Percentiles rank a stretch among this genome's conserved stretches.
These are phyloP conservation scores for Psittacula echo DNA, from an alignment of 2,797 vertebrate species.

Conservation along the genomic window DNA sequence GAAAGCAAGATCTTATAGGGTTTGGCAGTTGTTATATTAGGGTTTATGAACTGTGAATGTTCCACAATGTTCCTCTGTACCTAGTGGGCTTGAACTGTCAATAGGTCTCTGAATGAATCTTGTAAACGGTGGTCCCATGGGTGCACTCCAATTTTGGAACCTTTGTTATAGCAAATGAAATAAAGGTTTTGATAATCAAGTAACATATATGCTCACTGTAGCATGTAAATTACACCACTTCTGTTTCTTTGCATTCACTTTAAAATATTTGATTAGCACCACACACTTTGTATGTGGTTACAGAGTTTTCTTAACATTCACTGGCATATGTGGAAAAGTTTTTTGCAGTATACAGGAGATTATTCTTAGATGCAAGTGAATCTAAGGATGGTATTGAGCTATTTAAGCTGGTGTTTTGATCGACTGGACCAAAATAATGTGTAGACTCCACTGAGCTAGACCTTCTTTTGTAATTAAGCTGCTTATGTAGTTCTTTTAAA, in stretches of 20 bases:
- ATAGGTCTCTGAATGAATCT: background rate
- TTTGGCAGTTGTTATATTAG: slow-evolving; percentile 22
- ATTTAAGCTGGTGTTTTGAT: background rate
- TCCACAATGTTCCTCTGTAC: slow-evolving; percentile 31
- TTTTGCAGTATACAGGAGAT: background rate
- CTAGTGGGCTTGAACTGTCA: background rate
- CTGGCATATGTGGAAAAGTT: background rate
- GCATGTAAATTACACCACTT: background rate
- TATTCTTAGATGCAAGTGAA: background rate
- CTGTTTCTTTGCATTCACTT: background rate
- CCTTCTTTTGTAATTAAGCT: background rate
- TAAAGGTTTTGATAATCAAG: slow-evolving; percentile 30
- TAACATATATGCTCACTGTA: background rate
- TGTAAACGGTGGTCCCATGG: background rate
- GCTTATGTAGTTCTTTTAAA: background rate
- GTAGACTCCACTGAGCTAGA: background rate
- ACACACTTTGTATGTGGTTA: background rate
- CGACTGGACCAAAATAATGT: background rate
- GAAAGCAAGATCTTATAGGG: background rate
- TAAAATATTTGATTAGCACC: background rate
- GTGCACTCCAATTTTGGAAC: background rate
- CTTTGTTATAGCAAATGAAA: slow-evolving; percentile 29
- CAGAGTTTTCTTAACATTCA: background rate
- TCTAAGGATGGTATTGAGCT: background rate
- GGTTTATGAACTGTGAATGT: slow-evolving; percentile 49